These are phyloP conservation scores for Zoanthus gigantus DNA, from an alignment of 92 coral and sea anemone species.

Conservation along the genomic window DNA sequence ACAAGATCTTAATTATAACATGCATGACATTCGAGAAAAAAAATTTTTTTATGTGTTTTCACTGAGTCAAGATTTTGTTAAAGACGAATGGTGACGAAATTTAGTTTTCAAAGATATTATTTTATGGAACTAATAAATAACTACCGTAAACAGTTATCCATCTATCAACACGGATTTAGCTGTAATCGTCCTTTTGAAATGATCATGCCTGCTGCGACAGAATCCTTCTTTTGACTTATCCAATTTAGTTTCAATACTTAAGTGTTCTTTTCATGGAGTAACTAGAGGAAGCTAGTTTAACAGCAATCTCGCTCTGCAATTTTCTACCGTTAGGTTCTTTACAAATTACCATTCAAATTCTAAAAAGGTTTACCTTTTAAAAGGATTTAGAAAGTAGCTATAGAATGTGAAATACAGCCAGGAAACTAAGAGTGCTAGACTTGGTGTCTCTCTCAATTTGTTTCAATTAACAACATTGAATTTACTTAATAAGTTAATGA, in stretches of 20 bases:
- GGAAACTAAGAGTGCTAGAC: conserved; percentile 79
- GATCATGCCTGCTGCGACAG: neutral
- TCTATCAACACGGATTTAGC: conserved; percentile 33
- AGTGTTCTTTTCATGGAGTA: neutral
- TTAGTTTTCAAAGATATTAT: conserved; percentile 13
- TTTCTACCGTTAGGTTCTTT: neutral
- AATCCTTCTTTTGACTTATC: conserved; percentile 10
- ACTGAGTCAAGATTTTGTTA: conserved; percentile 26
- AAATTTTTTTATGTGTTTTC: neutral
- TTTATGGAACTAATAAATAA: neutral
- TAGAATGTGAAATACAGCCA: conserved; percentile 63
- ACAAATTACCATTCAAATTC: neutral
- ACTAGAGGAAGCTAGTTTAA: neutral
- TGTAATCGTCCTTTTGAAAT: conserved; percentile 39
- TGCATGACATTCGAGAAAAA: too few relatives aligned
- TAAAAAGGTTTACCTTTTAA: conserved; percentile 2
- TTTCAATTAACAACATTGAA: conserved; percentile 36
- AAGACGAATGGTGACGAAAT: conserved; percentile 42
- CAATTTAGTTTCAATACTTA: conserved; percentile 22
- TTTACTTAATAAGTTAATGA: conserved; percentile 38
- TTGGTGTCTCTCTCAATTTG: conserved; percentile 67
- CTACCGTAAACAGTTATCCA: conserved; percentile 18
- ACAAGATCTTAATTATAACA: neutral
- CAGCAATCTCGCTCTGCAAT: neutral
- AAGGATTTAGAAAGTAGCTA: conserved; percentile 9